Evolutionary conservation across 2,888 invertebrate genomes (phyloP).

Genomic region (Monopis laevigella): DNA sequence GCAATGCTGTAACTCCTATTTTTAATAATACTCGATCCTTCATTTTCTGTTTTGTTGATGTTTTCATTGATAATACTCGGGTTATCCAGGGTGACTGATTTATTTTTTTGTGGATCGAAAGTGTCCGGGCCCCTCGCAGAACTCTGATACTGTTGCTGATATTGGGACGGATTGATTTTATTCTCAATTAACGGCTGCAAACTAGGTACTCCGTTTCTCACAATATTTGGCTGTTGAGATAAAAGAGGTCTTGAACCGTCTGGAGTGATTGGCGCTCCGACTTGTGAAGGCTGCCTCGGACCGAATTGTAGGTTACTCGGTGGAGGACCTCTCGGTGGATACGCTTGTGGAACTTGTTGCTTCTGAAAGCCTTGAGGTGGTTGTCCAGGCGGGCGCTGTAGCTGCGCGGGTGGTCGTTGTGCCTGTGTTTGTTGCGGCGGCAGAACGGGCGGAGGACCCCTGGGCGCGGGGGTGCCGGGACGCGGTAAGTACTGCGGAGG

Average conservation of each 20-base stretch:
- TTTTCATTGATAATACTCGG: slow-evolving; percentile 39
- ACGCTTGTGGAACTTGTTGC: slow-evolving; percentile 29
- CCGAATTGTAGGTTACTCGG: slow-evolving; percentile 60
- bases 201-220: slow-evolving; percentile 32
- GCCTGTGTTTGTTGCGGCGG: slow-evolving; percentile 25
- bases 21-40: slow-evolving; percentile 46
- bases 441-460: slow-evolving; percentile 36
- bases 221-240: slow-evolving; percentile 34
- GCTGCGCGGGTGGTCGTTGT: slow-evolving; percentile 32
- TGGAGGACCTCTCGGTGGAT: slow-evolving; percentile 48
- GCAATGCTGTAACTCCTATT: slow-evolving; percentile 64
- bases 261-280: slow-evolving; percentile 39
- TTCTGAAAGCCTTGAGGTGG: slow-evolving; percentile 24
- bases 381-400: slow-evolving; percentile 41
- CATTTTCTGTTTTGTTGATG: slow-evolving; percentile 47
- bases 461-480: slow-evolving; percentile 33
- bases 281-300: slow-evolving; percentile 49
- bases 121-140: slow-evolving; percentile 43
- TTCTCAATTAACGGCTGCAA: slow-evolving; percentile 19
- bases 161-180: no score
- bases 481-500: slow-evolving; percentile 43
- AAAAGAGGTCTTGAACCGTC: slow-evolving; percentile 33
- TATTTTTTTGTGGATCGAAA: slow-evolving; percentile 37
- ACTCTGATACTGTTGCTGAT: slow-evolving; percentile 51
- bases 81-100: slow-evolving; percentile 58